Evolutionary conservation across 2,113 vertebrate species (phyloP), one percentile per base, ranked within the genome.

Genomic region (Scopus umbretta): DNA sequence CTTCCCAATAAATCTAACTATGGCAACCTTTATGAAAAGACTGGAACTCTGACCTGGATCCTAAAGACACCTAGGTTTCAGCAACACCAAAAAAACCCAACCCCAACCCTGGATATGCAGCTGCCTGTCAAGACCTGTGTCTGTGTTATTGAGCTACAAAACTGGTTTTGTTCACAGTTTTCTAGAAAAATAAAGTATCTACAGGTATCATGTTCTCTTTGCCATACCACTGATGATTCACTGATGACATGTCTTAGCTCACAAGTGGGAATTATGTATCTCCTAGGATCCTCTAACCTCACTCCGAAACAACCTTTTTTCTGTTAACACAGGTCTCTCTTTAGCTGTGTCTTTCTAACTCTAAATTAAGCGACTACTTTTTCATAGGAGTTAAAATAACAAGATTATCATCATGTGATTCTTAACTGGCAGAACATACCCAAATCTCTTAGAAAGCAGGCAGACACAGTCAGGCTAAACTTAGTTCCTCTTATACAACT

Each of bases 231-330:
- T 13, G 36, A 19, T 34, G 16, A 45, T 23, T 26, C 30, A 43
- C 63, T 30, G 40, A 25, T 5, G 5, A 11, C n/a, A 22, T 7
- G 15, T 29, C 18, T 29, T 30, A 72, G 36, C 29, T 68, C 26
- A 19, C 65, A 49, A 16, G 4, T 0, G 40, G n/a, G 73, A 62
- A 11, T 19, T 8, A 10, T 1, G 0, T 5, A 17, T 25, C 50
- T 47, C 58, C 40, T 40, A 1, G 7, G 27, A 38, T 40, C 25
- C 55, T 40, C 32, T 17, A 32, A 6, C 11, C 21, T 89, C 45
- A 12, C 25, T 27, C 61, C 55, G 47, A 43, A 70, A 29, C 19
- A 53, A 32, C 10, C 9, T 63, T 16, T 66, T 55, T 61, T 50
- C 58, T 22, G 17, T 25, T 45, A 55, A 14, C 72, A 52, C 26